A percentile compares a stretch with the other conserved stretches of the same genome.
Evolutionary conservation across 2,113 vertebrate species (phyloP).

Genomic region (Galemys pyrenaicus): DNA sequence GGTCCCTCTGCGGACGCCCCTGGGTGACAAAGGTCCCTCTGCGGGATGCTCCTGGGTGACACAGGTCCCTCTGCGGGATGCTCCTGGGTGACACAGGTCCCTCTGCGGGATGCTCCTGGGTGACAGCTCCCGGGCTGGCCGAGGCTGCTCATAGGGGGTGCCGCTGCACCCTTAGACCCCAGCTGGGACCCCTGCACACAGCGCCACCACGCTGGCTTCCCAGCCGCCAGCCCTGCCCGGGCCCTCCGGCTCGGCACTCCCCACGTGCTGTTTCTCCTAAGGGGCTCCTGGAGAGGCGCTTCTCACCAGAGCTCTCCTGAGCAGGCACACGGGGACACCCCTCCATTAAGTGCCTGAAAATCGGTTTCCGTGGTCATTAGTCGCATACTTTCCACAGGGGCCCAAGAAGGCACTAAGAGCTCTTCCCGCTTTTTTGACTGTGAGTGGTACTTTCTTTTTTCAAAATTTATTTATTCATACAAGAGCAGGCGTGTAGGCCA

Average conservation of each 20-base stretch:
- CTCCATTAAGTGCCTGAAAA: neutral
- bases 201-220: neutral
- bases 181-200: neutral
- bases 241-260: fast-evolving
- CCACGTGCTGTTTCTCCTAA: neutral
- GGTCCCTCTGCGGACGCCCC: too few relatives aligned
- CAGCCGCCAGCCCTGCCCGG: neutral
- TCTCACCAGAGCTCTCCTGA: neutral
- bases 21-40: too few relatives aligned
- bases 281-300: neutral
- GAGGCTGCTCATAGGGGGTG: too few relatives aligned
- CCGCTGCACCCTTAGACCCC: too few relatives aligned
- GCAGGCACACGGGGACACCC: neutral
- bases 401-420: neutral
- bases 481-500: too few relatives aligned
- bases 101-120: too few relatives aligned
- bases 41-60: too few relatives aligned
- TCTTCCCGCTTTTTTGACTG: neutral
- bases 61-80: too few relatives aligned
- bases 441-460: too few relatives aligned
- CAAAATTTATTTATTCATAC: too few relatives aligned
- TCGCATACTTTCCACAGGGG: constrained; percentile 5
- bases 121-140: neutral
- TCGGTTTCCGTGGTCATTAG: neutral
- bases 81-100: too few relatives aligned